Base-by-base conservation (phyloP, 2,113 vertebrate species). In the Rhinogobius similis region DNA sequence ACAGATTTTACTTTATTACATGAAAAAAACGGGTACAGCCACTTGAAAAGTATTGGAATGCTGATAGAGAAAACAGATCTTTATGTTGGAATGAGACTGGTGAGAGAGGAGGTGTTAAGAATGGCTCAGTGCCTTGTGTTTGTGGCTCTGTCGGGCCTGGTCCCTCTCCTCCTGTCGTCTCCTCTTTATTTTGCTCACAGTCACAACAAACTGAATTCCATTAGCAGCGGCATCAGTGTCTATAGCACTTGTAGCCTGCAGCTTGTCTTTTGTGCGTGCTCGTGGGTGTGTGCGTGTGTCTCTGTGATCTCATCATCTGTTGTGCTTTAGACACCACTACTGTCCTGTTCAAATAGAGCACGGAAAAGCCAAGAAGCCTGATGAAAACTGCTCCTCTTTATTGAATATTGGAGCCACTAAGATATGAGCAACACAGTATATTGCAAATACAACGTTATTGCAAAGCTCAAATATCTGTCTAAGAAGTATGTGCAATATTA, bases 181-280 rank as follows among this genome's bases (percentile, higher is more conserved):
- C 39, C 79, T 70, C 66, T 69, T 73, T 73, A 82, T 79, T 83
- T 76, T 64, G 73, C 78, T 83, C 79, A 66, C 81, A 68, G 71
- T 72, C 76, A 50, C 87, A 76, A 70, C 82, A 68, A 58, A 65
- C 71, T 77, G 81, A 67, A 70, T 87, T 70, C 76, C 84, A 87
- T 88, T 84, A 85, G 75, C 67, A 10, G 66, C 41, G 48, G 70
- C 84, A 76, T 79, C 77, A 74, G 70, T 61, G 63, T 80, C 73
- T 78, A 10, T 75, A 65, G 70, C 84, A 72, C 70, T 82, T 36
- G 72, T 81, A 72, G 86, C 86, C 86, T 4, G 79, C 77, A 83
- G 84, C 69, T 62, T 67, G 62, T 67, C 61, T 0, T n/a, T 53
- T 72, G 66, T 27, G 16, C 12, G 8, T 8, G n/a, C 18, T 14